Conservation (phyloP, 2,113 vertebrate genomes). For the Crypturellus undulatus region DNA sequence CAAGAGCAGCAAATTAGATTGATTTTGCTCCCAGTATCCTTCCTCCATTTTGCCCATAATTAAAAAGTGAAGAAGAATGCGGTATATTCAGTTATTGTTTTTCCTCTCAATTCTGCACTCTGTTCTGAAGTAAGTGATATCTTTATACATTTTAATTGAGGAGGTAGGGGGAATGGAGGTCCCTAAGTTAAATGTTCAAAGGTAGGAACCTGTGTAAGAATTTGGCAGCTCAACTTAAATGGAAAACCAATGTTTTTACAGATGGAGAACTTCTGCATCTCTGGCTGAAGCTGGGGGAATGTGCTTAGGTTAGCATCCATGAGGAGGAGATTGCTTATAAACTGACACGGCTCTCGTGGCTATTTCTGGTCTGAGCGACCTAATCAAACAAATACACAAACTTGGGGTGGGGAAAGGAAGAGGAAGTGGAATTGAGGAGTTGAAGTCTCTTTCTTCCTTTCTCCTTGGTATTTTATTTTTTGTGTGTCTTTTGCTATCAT, state of each 20-base stretch:
- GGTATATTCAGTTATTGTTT: conserved; percentile 8
- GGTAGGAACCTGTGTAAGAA: background rate
- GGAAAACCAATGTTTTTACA: background rate
- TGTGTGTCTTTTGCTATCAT: background rate
- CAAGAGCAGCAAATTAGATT: conserved; percentile 26
- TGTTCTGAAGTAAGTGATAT: background rate
- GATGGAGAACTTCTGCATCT: background rate
- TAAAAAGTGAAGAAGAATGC: conserved; percentile 48
- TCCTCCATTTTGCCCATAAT: conserved; percentile 31
- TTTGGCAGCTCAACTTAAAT: background rate
- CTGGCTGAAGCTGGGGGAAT: background rate
- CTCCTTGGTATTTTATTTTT: background rate
- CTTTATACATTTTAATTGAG: background rate
- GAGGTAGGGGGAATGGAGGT: background rate
- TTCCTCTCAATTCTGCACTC: background rate
- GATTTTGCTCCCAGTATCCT: conserved; percentile 46
- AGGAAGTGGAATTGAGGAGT: background rate
- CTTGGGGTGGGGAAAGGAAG: background rate
- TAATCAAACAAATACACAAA: background rate
- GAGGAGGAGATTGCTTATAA: background rate
- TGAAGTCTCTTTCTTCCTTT: background rate
- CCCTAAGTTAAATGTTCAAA: background rate
- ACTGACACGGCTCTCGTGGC: background rate
- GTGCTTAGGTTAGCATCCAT: background rate
- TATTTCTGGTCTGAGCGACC: background rate